Conservation (phyloP, 2,797 vertebrate species). For the Ispidina picta region DNA sequence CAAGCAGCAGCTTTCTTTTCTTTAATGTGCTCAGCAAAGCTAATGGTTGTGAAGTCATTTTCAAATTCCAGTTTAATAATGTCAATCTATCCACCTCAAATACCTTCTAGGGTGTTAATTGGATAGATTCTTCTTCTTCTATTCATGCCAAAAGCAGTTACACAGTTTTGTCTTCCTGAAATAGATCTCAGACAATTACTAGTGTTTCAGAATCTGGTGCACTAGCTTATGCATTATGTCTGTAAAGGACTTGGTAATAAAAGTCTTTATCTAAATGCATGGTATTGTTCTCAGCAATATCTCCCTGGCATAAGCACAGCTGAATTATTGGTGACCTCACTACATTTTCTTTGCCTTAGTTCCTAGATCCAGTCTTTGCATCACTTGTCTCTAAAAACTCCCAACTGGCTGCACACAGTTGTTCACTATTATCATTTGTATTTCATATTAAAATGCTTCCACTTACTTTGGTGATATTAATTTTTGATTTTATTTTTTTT, state of each 20-base stretch:
- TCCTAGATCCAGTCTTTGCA: background rate
- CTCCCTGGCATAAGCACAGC: background rate
- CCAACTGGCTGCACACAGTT: background rate
- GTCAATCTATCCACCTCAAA: conserved; percentile 22
- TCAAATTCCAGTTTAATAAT: conserved; percentile 14
- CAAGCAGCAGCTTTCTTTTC: background rate
- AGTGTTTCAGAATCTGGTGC: background rate
- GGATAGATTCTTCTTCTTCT: background rate
- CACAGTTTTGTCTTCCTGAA: background rate
- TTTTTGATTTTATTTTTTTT: background rate
- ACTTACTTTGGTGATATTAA: background rate
- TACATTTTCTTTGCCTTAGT: background rate
- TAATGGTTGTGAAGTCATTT: background rate
- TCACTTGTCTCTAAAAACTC: background rate
- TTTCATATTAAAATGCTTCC: background rate
- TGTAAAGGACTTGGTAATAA: background rate
- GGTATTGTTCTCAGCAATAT: background rate
- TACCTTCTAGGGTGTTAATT: conserved; percentile 8
- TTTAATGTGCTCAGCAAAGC: background rate
- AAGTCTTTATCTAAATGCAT: background rate
- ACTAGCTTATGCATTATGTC: background rate
- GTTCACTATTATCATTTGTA: background rate
- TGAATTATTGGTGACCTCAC: background rate
- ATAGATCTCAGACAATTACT: background rate
- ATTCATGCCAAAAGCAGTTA: background rate